phyloP scores from a whole-genome alignment of 2,888 invertebrate species.

The Hypomecis punctinalis region DNA sequence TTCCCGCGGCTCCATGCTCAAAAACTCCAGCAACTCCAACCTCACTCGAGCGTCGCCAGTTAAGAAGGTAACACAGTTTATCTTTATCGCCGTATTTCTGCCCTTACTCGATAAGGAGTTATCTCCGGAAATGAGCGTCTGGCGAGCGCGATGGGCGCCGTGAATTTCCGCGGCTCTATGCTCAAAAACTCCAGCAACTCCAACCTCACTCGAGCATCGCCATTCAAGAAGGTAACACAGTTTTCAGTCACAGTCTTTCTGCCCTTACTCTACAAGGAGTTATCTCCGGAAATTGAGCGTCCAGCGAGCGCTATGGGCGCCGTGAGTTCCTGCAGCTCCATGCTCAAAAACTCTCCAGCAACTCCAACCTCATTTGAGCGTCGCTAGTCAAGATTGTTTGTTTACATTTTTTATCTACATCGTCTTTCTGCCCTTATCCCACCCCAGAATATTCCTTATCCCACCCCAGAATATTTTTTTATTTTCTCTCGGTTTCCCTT shows the following conservation, averaged over 20 bases:
- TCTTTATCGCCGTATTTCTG: neutral
- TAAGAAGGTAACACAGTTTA: slow-evolving; percentile 55
- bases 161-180: slow-evolving; percentile 70
- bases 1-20: slow-evolving; percentile 78
- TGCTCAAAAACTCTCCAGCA: slow-evolving; percentile 86
- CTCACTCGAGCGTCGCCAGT: slow-evolving; percentile 62
- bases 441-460: too few relatives aligned
- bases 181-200: slow-evolving; percentile 86
- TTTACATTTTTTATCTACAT: slow-evolving; percentile 43
- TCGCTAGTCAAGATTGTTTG: slow-evolving; percentile 64
- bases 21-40: slow-evolving; percentile 85
- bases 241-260: too few relatives aligned
- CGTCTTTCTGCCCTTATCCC: too few relatives aligned
- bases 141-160: slow-evolving; percentile 62
- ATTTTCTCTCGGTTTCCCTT: too few relatives aligned
- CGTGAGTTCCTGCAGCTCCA: slow-evolving; percentile 66
- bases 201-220: slow-evolving; percentile 64
- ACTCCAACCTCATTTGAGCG: slow-evolving; percentile 71
- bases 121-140: slow-evolving; percentile 68
- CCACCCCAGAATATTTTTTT: too few relatives aligned
- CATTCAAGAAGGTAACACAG: slow-evolving; percentile 60
- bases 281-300: slow-evolving; percentile 66
- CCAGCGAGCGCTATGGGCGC: slow-evolving; percentile 65
- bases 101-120: too few relatives aligned
- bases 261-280: too few relatives aligned